Base-by-base conservation (phyloP, 2,888 invertebrate genomes). In the Apeira syringaria region DNA sequence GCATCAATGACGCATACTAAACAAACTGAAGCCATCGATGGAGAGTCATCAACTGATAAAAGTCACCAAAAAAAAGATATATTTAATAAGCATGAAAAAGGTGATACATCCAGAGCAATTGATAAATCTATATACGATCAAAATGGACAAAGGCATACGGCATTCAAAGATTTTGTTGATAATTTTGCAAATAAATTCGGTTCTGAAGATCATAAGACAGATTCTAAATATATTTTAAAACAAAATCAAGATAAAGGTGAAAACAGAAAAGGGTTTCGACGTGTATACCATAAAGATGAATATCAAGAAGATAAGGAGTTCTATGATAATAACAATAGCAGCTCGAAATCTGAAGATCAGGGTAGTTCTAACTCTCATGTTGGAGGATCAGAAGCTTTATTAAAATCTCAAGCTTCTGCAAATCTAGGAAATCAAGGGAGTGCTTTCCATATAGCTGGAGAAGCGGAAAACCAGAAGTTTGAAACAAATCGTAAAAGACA, bases 241-340 rank as follows among this genome's bases (percentile, higher is more conserved):
- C 66, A 47, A 31, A 71, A 78, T 35, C 60, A 74, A 47, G 78
- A 83, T 47, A 80, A 77, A 47, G 77, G 81, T 18, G 74, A 83
- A 47, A 82, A 78, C 13, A 74, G 61, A 32, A 85, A 81, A 59
- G 85, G 86, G 9, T 85, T 82, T 49, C 75, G 69, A 42, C 74
- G 73, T 58, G 77, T 86, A 11, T 86, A 86, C 50, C 82, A 82
- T 48, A 87, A 85, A 50, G 83, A 87, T 41, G 86, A 88, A 53
- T 87, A 81, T 61, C 72, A 77, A 47, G 83, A 84, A 58, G 80
- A 86, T 37, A 80, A 85, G 22, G 81, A 87, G 42, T 86, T 83
- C 49, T 84, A 65, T 47, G 83, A 86, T 49, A 81, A 85, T 50
- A 76, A 63, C 9, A 74, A 75, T 33, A 79, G 69, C 22, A 78